A percentile compares a stretch with the other conserved stretches of the same genome.
phyloP scores from a whole-genome alignment of 2,888 invertebrate species.

The Anaspis maculata region DNA sequence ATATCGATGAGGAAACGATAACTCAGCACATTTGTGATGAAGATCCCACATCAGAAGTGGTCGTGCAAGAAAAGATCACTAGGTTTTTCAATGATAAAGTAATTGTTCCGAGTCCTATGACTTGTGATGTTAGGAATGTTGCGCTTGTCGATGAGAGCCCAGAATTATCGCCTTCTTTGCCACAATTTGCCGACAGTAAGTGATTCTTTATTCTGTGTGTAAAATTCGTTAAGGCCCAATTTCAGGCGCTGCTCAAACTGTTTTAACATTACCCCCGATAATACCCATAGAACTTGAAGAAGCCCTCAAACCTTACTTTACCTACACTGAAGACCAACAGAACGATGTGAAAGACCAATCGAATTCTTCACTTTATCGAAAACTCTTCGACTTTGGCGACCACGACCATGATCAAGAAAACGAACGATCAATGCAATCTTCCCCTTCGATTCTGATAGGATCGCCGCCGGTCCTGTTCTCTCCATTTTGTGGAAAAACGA shows the following conservation, averaged over 20 bases:
- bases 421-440: conserved; percentile 14
- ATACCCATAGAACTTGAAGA: conserved; percentile 56
- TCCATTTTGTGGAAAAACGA: conserved; percentile 15
- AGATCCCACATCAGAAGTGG: conserved; percentile 55
- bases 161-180: background rate
- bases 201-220: background rate
- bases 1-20: conserved; percentile 56
- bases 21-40: conserved; percentile 55
- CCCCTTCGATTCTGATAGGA: conserved; percentile 25
- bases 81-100: conserved; percentile 40
- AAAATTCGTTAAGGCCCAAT: background rate
- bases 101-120: conserved; percentile 40
- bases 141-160: background rate
- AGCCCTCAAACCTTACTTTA: conserved; percentile 53
- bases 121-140: conserved; percentile 11
- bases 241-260: conserved; percentile 57
- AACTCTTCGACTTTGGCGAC: conserved; percentile 33
- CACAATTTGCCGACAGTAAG: background rate
- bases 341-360: conserved; percentile 13
- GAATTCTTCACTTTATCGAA: conserved; percentile 30
- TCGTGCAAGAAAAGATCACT: conserved; percentile 60
- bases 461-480: conserved; percentile 29
- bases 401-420: conserved; percentile 6
- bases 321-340: conserved; percentile 43
- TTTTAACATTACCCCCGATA: conserved; percentile 54